These are phyloP conservation scores for Tenebrio molitor DNA, from an alignment of 1,140 invertebrate genomes.

Conservation along the genomic window DNA sequence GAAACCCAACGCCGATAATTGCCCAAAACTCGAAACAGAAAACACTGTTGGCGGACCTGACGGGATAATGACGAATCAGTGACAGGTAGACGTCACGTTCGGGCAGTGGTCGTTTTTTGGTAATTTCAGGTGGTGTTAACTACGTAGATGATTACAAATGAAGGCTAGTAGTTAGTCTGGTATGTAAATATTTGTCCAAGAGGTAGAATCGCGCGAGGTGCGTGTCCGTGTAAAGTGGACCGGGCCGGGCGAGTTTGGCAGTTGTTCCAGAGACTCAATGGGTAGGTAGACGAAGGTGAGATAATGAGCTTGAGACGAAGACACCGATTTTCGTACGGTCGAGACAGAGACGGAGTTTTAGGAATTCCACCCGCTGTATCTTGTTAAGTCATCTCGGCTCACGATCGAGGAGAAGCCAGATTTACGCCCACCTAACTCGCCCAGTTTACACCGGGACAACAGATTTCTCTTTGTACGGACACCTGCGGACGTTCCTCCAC, in stretches of 20 bases:
- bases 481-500: neutral
- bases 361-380: conserved; percentile 66
- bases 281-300: conserved; percentile 62
- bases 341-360: conserved; percentile 57
- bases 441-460: conserved; percentile 47
- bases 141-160: conserved; percentile 56
- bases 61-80: conserved; percentile 17
- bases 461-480: conserved; percentile 20
- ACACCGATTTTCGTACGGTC: conserved; percentile 40
- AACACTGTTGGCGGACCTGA: too few species aligned
- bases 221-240: conserved; percentile 45
- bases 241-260: conserved; percentile 58
- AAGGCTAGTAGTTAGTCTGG: conserved; percentile 56
- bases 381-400: conserved; percentile 65
- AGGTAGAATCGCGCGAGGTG: conserved; percentile 53
- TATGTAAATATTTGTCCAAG: conserved; percentile 57
- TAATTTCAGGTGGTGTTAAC: conserved; percentile 53
- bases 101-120: conserved; percentile 43
- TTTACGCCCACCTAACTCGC: conserved; percentile 53
- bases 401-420: conserved; percentile 58
- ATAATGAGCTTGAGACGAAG: conserved; percentile 64
- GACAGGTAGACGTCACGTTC: conserved; percentile 37
- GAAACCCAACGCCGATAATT: too few species aligned
- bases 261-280: conserved; percentile 58
- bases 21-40: too few species aligned